Evolutionary conservation across 2,888 invertebrate species (phyloP).

Genomic region (Athalia circularis): DNA sequence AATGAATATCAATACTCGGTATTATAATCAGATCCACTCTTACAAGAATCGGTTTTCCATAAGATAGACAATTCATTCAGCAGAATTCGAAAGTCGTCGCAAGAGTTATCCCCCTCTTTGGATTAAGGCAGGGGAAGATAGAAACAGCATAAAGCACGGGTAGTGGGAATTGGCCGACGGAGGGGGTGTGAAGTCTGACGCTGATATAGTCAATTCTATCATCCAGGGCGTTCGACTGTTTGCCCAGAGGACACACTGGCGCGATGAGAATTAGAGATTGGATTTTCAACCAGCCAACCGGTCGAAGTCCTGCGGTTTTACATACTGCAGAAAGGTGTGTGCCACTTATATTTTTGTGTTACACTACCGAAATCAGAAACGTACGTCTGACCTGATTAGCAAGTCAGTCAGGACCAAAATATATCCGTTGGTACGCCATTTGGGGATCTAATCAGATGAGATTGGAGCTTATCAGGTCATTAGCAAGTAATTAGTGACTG

Average conservation of each 20-base stretch:
- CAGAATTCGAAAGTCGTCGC: too few relatives aligned
- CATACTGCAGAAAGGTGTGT: conserved; percentile 8
- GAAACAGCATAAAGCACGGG: not conserved
- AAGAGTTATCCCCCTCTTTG: not conserved
- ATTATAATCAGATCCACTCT: not conserved
- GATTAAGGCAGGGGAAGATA: conserved; percentile 5
- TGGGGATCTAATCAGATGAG: too few relatives aligned
- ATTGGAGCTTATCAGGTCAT: too few relatives aligned
- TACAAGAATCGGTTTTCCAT: not conserved
- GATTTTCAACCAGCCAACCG: conserved; percentile 2
- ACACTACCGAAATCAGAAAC: conserved; percentile 10
- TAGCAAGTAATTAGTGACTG: too few relatives aligned
- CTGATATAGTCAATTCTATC: conserved; percentile 35
- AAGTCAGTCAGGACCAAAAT: too few relatives aligned
- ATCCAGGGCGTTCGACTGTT: conserved; percentile 7
- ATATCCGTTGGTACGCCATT: too few relatives aligned
- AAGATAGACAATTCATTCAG: not conserved
- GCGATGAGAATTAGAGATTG: conserved; percentile 22
- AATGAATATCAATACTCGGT: not conserved
- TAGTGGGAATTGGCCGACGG: not conserved
- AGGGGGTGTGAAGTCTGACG: conserved; percentile 11
- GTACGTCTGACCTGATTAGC: too few relatives aligned
- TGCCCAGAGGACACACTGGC: not conserved
- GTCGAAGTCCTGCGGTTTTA: conserved; percentile 1
- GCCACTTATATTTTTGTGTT: not conserved